Percentiles rank a stretch among this genome's conserved stretches.
Evolutionary conservation across 2,113 vertebrate genomes (phyloP).

Genomic region (Columbina picui): DNA sequence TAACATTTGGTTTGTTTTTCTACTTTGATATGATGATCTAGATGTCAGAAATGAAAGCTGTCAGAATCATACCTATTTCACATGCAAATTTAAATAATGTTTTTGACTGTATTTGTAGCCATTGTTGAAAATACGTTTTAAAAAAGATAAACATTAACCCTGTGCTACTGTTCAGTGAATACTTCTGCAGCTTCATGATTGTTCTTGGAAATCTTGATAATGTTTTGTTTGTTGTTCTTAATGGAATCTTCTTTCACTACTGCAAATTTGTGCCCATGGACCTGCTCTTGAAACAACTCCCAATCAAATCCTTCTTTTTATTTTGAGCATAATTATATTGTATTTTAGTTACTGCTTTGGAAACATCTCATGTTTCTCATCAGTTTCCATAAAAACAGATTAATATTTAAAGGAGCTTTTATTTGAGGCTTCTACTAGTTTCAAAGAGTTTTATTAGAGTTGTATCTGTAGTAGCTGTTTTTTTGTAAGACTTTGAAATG

Average conservation of each 20-base stretch:
- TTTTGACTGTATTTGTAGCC: background rate
- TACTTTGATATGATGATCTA: background rate
- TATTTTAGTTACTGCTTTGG: constrained; percentile 37
- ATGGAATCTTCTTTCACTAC: background rate
- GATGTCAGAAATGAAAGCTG: background rate
- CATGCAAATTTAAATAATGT: background rate
- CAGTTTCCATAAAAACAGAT: constrained; percentile 33
- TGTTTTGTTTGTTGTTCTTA: background rate
- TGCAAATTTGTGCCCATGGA: background rate
- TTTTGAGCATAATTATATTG: constrained; percentile 11
- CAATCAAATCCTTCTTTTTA: constrained; percentile 2
- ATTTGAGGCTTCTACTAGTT: background rate
- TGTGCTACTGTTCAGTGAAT: background rate
- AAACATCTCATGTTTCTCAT: background rate
- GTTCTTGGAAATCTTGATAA: background rate
- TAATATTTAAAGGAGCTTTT: constrained; percentile 1
- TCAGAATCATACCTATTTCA: background rate
- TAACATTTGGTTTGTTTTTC: background rate
- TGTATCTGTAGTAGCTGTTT: background rate
- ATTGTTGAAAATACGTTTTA: background rate
- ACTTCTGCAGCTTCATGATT: background rate
- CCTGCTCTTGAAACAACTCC: background rate
- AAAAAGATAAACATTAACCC: background rate
- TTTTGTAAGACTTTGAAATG: constrained; percentile 17
- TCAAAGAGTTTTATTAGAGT: constrained; percentile 16